Evolutionary conservation across 92 coral and sea anemone genomes (phyloP), one percentile per base, ranked within the genome.

Genomic region (Epizoanthus scotinus): DNA sequence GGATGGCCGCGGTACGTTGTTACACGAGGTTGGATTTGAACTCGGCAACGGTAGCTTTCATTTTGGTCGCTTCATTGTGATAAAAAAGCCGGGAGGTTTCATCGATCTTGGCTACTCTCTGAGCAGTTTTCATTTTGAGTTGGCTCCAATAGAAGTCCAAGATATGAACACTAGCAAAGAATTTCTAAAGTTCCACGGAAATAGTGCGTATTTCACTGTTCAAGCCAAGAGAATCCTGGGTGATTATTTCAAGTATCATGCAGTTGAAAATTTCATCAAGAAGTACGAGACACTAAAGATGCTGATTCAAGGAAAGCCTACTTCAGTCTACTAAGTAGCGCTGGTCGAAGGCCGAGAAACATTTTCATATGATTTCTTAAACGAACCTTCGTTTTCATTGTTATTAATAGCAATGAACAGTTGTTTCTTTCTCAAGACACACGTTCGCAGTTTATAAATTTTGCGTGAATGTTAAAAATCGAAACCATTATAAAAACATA

Each of bases 41-140:
- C 29, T 12, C 1, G 20, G 15, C 6, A 26, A 20, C 25, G 77
- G 77, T 27, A 42, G 19, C 14, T 70, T 18, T 38, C 34, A 70
- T 42, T 70, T 19, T 15, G 77, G 77, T 54, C 54, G 59, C 0
- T 42, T 70, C 18, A 52, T 52, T 21, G 77, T 70, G 7, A 70
- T 19, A 10, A 70, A 17, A 26, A 70, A 5, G 8, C 12, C 40
- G 21, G 34, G 34, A 20, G 77, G 77, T 14, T 70, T 70, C 59
- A 42, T 70, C 40, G 58, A 70, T 70, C 29, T 70, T 10, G 77
- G 56, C 15, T 70, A 70, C 59, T 14, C 77, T 5, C 56, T 70
- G 15, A 42, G 18, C 77, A 70, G 20, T 21, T 42, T 70, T 20
- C 28, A 70, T 18, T 70, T 7, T 18, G 59, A 36, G 19, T 3